phyloP scores from a whole-genome alignment of 1,140 invertebrate species.

The Camponotus floridanus region DNA sequence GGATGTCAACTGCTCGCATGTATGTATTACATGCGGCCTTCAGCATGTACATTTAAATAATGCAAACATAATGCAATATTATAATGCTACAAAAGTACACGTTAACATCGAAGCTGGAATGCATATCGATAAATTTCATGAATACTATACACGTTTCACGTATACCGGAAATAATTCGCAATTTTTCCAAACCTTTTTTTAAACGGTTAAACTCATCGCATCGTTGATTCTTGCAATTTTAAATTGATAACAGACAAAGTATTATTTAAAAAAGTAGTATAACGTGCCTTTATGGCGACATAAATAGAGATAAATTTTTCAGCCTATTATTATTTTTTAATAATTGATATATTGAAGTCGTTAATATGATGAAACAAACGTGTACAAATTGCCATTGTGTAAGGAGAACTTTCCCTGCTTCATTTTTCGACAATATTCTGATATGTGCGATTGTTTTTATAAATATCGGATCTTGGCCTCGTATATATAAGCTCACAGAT shows the following conservation, averaged over 20 bases:
- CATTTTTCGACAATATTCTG: background rate
- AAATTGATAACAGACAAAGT: background rate
- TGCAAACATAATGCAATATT: background rate
- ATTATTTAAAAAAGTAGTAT: background rate
- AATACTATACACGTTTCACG: too few species aligned
- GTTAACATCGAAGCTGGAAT: too few species aligned
- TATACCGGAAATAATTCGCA: background rate
- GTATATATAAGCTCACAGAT: conserved; percentile 24
- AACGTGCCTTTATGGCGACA: background rate
- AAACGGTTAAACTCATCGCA: background rate
- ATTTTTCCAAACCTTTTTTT: background rate
- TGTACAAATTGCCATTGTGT: background rate
- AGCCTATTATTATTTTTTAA: background rate
- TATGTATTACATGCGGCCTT: background rate
- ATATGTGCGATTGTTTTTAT: too few species aligned
- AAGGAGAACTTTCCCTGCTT: background rate
- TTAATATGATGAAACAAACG: background rate
- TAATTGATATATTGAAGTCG: background rate
- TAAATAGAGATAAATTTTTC: background rate
- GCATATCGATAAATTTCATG: too few species aligned
- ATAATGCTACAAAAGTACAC: background rate
- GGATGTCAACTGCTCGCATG: conserved; percentile 6
- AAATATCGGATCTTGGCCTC: conserved; percentile 1
- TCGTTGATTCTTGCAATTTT: background rate
- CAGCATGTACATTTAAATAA: background rate